Percentiles rank a stretch among this genome's conserved stretches.
phyloP scores from a whole-genome alignment of 2,888 invertebrate species.

The Sesia bembeciformis region DNA sequence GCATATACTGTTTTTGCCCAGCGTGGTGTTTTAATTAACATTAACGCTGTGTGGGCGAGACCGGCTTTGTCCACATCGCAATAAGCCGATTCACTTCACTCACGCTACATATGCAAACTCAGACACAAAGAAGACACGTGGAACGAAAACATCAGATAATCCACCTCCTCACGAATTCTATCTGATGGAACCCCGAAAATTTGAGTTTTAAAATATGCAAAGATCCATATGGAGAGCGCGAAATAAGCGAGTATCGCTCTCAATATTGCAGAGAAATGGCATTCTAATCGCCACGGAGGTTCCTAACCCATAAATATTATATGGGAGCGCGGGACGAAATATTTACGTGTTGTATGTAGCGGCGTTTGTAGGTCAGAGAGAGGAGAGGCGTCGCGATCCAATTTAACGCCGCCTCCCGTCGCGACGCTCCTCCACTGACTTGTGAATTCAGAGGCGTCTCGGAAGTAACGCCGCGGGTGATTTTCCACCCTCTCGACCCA shows the following conservation, averaged over 20 bases:
- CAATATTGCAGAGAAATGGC: conserved; percentile 53
- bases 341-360: conserved; percentile 33
- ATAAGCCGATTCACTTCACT: not conserved
- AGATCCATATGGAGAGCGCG: conserved; percentile 39
- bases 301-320: conserved; percentile 59
- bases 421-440: conserved; percentile 29
- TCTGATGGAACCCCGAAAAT: conserved; percentile 23
- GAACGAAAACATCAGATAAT: conserved; percentile 12
- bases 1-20: not conserved
- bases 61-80: conserved; percentile 10
- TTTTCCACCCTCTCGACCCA: conserved; percentile 43
- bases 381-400: conserved; percentile 35
- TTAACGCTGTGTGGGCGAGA: conserved; percentile 29
- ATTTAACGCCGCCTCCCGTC: conserved; percentile 40
- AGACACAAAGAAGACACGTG: conserved; percentile 2
- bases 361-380: conserved; percentile 54
- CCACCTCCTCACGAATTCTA: conserved; percentile 29
- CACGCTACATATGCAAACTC: not conserved
- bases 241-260: conserved; percentile 41
- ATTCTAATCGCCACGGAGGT: conserved; percentile 53
- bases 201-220: conserved; percentile 49
- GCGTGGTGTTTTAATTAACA: conserved; percentile 33
- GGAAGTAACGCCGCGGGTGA: conserved; percentile 39
- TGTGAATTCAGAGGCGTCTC: conserved; percentile 28
- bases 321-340: conserved; percentile 43